Base-by-base conservation (phyloP, 2,113 vertebrate species). In the Entelurus aequoreus region DNA sequence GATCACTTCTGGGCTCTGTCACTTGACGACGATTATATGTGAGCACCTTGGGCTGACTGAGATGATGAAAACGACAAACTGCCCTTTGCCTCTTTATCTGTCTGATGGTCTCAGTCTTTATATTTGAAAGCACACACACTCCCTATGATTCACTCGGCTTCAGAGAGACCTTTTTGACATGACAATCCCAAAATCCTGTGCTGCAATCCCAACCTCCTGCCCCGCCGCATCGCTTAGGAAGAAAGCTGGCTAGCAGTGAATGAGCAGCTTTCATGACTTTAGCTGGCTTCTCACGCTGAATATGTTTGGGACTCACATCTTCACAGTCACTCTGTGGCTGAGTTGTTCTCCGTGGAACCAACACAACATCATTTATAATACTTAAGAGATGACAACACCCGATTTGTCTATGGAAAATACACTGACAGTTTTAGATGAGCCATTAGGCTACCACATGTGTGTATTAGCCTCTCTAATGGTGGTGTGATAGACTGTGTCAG, bases 391-490 rank as follows among this genome's bases (percentile, higher is more conserved):
- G 40, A 42, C 40, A 12, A 11, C 42, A 46, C 11, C 3, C 4
- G 42, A 42, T 42, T 42, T 42, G 40, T 42, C 2, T 42, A 42
- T 42, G 40, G 40, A 42, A 42, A 42, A 42, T 42, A 42, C 40
- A 42, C 7, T 71, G 85, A 82, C 77, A 83, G 78, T 60, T 83
- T 90, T 90, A 89, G 78, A 82, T 84, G 83, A 89, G 85, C 85
- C 62, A 62, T 83, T 83, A 86, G 76, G 66, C 58, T 59, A 38
- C 21, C 76, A 82, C 81, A 89, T 86, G 74, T 59, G 66, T 77
- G 74, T 70, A 69, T 28, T 49, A 55, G 46, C 70, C 65, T 63
- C 54, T 63, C 50, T 35, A 60, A 59, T 56, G 16, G 79, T 71
- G 60, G 55, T 5, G 70, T 35, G 35, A 54, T 28, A 49, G 16